Evolutionary conservation across 2,888 invertebrate species (phyloP).

Genomic region (Melanargia galathea): DNA sequence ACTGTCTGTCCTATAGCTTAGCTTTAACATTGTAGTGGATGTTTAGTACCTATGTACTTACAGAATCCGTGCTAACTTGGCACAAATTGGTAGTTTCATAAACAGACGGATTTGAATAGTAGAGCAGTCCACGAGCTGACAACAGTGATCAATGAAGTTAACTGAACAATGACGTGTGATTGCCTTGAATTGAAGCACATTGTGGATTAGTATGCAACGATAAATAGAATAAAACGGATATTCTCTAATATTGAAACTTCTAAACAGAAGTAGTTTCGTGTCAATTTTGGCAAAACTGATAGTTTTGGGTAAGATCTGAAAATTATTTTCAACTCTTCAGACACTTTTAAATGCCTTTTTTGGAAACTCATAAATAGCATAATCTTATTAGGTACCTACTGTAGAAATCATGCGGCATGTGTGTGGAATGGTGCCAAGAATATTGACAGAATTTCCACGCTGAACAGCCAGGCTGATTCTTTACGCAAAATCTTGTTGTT

Average conservation of each 20-base stretch:
- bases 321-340: no score
- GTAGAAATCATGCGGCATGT: no score
- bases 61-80: neutral
- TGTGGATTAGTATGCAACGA: neutral
- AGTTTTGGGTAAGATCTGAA: no score
- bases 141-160: neutral
- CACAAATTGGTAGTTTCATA: slow-evolving; percentile 4
- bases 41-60: no score
- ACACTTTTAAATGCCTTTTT: no score
- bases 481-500: no score
- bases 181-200: slow-evolving; percentile 5
- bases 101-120: slow-evolving; percentile 10
- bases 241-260: neutral
- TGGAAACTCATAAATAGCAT: no score
- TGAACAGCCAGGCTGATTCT: no score
- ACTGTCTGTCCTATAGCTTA: neutral
- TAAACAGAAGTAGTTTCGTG: neutral
- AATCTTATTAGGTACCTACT: no score
- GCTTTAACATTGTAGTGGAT: neutral
- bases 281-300: no score
- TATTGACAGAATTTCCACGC: no score
- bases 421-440: no score
- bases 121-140: neutral
- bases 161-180: neutral
- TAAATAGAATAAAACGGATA: neutral